Evolutionary conservation across 1,140 invertebrate species (phyloP).

Genomic region (Aethina tumida): DNA sequence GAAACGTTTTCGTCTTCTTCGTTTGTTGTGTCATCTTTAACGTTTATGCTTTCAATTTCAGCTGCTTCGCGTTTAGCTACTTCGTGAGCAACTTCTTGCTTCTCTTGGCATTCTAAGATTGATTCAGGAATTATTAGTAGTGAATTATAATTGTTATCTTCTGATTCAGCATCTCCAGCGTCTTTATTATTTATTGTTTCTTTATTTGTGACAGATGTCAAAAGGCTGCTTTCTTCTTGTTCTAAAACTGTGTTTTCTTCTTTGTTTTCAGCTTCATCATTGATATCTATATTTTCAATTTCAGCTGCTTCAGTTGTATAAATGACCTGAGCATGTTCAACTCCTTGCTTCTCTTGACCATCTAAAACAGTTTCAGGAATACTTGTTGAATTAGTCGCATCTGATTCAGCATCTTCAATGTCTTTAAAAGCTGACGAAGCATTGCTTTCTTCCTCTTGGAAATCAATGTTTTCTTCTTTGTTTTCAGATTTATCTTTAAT

Average conservation of each 20-base stretch:
- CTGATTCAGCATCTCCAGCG: not conserved
- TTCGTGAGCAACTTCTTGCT: not conserved
- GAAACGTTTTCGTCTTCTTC: not conserved
- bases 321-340: too few species aligned
- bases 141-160: not conserved
- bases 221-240: not conserved
- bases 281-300: conserved; percentile 2
- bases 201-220: not conserved
- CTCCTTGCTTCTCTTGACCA: too few species aligned
- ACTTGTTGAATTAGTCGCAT: too few species aligned
- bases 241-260: not conserved
- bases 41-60: too few species aligned
- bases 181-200: conserved; percentile 1
- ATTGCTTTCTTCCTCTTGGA: too few species aligned
- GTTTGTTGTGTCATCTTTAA: not conserved
- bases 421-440: too few species aligned
- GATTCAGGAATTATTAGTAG: not conserved
- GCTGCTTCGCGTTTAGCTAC: too few species aligned
- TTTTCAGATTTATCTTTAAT: not conserved
- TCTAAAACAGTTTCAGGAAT: too few species aligned
- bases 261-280: not conserved
- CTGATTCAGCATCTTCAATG: too few species aligned
- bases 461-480: conserved; percentile 1
- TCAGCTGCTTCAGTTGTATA: conserved; percentile 5
- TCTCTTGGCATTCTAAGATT: not conserved